Conservation (phyloP, 2,888 invertebrate species). For the Dichetophora obliterata region DNA sequence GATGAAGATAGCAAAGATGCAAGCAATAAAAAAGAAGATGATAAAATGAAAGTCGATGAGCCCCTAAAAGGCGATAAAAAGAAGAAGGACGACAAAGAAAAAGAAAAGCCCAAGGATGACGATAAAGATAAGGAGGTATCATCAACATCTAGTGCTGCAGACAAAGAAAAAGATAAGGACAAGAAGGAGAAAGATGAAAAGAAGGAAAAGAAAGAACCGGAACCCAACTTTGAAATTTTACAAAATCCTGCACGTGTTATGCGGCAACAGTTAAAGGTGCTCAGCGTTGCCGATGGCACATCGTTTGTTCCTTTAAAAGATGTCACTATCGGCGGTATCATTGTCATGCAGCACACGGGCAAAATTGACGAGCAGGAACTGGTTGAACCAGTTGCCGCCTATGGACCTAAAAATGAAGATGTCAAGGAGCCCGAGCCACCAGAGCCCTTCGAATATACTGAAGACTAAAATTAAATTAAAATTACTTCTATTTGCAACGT, state of each 20-base stretch:
- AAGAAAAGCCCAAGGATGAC: slow-evolving; percentile 67
- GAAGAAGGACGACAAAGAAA: slow-evolving; percentile 59
- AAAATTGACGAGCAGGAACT: slow-evolving; percentile 84
- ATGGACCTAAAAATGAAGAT: slow-evolving; percentile 91
- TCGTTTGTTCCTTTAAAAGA: slow-evolving; percentile 91
- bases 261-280: slow-evolving; percentile 87
- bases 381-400: slow-evolving; percentile 93
- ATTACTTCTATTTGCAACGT: background rate
- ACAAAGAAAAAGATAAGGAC: slow-evolving; percentile 54
- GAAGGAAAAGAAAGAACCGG: slow-evolving; percentile 83
- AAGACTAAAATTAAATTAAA: slow-evolving; percentile 72
- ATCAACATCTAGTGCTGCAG: slow-evolving; percentile 52
- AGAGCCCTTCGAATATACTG: slow-evolving; percentile 96
- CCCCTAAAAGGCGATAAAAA: slow-evolving; percentile 60
- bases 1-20: slow-evolving; percentile 73
- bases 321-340: slow-evolving; percentile 93
- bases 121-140: slow-evolving; percentile 70
- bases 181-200: slow-evolving; percentile 68
- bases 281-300: slow-evolving; percentile 84
- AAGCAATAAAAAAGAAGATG: slow-evolving; percentile 70
- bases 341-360: slow-evolving; percentile 91
- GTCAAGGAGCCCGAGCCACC: slow-evolving; percentile 97
- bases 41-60: slow-evolving; percentile 63
- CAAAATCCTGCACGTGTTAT: slow-evolving; percentile 95
- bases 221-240: slow-evolving; percentile 91